A percentile compares a stretch with the other conserved stretches of the same genome.
These are phyloP conservation scores for Mormyrus iriodes DNA, from an alignment of 2,113 vertebrate genomes.

Conservation along the genomic window DNA sequence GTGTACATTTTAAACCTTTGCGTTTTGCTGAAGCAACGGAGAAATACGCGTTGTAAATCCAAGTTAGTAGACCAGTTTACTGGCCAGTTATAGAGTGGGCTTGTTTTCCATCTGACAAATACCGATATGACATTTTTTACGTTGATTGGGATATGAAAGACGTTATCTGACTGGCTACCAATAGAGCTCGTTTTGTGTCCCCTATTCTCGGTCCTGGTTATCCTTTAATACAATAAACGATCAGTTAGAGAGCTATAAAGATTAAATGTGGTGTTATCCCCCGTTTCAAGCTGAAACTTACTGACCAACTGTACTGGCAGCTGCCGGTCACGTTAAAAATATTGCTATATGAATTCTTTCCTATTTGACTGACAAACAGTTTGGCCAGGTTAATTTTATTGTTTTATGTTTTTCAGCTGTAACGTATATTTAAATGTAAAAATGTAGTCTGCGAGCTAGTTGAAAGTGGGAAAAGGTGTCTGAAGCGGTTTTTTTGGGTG, in stretches of 20 bases:
- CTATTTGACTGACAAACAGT: neutral
- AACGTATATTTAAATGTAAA: neutral
- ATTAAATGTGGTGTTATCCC: neutral
- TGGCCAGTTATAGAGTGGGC: neutral
- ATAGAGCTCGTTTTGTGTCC: neutral
- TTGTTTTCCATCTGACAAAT: neutral
- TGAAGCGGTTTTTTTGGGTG: constrained; percentile 9
- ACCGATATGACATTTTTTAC: neutral
- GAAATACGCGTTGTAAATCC: neutral
- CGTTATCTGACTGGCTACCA: neutral
- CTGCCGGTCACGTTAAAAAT: neutral
- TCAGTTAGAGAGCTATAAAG: neutral
- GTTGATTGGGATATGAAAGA: neutral
- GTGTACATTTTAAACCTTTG: neutral
- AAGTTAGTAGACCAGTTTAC: neutral
- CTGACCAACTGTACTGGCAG: neutral
- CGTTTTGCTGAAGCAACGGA: neutral
- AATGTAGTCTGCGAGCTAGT: neutral
- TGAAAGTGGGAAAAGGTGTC: neutral
- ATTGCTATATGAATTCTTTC: neutral
- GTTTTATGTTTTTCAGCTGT: neutral
- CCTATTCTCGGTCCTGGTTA: neutral
- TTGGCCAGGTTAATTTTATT: neutral
- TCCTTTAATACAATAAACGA: neutral
- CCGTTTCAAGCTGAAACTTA: neutral